These are phyloP conservation scores for Myodes glareolus DNA, from an alignment of 2,113 vertebrate genomes.

Conservation along the genomic window DNA sequence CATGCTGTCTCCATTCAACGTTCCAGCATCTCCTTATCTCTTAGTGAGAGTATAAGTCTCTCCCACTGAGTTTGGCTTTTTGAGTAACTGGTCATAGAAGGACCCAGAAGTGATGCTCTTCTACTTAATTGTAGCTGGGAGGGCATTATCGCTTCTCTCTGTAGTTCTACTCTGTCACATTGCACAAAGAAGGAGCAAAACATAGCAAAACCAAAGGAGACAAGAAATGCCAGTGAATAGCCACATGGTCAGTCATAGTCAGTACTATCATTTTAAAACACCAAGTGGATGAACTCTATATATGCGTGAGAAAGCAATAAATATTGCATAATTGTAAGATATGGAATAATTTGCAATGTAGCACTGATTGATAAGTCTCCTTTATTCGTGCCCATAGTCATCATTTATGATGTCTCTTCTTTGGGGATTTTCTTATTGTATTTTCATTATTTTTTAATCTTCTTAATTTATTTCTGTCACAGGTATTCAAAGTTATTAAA, in stretches of 20 bases:
- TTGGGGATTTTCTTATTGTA: background rate
- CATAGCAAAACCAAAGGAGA: background rate
- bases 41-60: background rate
- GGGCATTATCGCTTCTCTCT: background rate
- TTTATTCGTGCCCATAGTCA: background rate
- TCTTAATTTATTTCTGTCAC: background rate
- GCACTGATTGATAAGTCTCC: rapidly evolving
- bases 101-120: background rate
- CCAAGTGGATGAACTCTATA: background rate
- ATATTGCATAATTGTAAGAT: background rate
- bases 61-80: background rate
- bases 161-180: background rate
- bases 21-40: background rate
- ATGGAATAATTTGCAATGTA: background rate
- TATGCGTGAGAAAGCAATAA: background rate
- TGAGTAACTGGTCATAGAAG: background rate
- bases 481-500: background rate
- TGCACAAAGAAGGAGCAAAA: background rate
- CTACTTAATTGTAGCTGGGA: background rate
- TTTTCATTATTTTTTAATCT: background rate
- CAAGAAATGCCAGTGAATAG: background rate
- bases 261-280: background rate
- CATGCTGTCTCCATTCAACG: background rate
- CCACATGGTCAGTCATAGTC: too few species aligned
- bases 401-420: background rate